Base-by-base conservation (phyloP, 2,797 vertebrate species). In the Cuculus canorus region DNA sequence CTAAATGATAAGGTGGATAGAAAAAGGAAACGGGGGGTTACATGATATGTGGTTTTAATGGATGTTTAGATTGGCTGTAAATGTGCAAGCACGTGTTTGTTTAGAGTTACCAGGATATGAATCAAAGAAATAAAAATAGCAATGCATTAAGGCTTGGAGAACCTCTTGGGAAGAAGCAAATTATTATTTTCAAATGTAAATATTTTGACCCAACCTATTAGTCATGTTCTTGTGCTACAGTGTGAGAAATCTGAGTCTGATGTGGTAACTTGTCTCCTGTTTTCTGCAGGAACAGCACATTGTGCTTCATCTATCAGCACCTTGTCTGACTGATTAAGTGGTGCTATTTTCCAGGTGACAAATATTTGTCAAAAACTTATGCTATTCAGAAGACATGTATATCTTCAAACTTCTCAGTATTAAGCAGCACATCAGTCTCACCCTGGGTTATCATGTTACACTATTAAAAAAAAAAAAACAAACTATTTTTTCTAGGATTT, bases 51-150 rank as follows among this genome's bases (percentile, higher is more conserved):
- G 2, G 41, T 17, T 94, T 71, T 92, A 86, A 92, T 92, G 71
- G 68, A 86, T 88, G 86, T 84, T 96, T 96, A 87, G 41, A 78
- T 95, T 85, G 85, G 59, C 54, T 92, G 70, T 70, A 64, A 92
- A 93, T 47, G 73, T 88, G 59, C 47, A 63, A 93, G 60, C 5
- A 0, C 4, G 0, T 88, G 78, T 82, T 93, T 96, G 88, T 97
- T 95, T 94, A 85, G 75, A 93, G 75, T 93, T 92, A 90, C 77
- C 66, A 86, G 82, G 88, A 84, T 82, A 94, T 90, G 90, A 96
- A 96, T 94, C 92, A 93, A 96, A 90, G 80, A 90, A 82, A 89
- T 90, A 96, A 95, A 97, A 96, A 82, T 68, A 96, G 78, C 86
- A 78, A 43, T 96, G 86, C 81, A 94, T 95, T 90, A 96, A 80